A percentile compares a stretch with the other conserved stretches of the same genome.
These are phyloP conservation scores for Hoplodrina ambigua DNA, from an alignment of 2,888 invertebrate genomes.

Conservation along the genomic window DNA sequence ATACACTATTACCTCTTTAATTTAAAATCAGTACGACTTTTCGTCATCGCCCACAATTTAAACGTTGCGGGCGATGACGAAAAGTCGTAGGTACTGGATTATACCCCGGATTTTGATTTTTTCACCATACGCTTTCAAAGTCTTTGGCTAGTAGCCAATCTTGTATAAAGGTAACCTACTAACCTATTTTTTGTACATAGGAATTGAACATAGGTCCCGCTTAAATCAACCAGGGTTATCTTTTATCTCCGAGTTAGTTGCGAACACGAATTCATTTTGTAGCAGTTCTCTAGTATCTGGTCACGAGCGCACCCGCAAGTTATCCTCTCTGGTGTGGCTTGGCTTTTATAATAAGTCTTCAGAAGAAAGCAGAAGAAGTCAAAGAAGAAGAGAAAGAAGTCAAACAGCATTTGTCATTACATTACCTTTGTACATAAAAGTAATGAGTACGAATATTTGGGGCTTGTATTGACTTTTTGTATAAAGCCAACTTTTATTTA, in stretches of 20 bases:
- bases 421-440: too few relatives aligned
- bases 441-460: too few relatives aligned
- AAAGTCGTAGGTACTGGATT: too few relatives aligned
- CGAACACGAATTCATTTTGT: background rate
- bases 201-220: constrained; percentile 6
- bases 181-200: constrained; percentile 20
- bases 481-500: too few relatives aligned
- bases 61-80: too few relatives aligned
- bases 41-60: constrained; percentile 12
- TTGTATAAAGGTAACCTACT: constrained; percentile 30
- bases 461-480: too few relatives aligned
- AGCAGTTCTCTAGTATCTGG: background rate
- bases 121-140: constrained; percentile 42
- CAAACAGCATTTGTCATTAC: too few relatives aligned
- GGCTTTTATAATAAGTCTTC: too few relatives aligned
- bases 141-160: constrained; percentile 42
- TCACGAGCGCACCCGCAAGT: too few relatives aligned
- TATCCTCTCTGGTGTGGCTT: too few relatives aligned
- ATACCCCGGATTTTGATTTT: constrained; percentile 40
- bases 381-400: too few relatives aligned
- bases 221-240: background rate
- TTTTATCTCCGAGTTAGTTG: background rate
- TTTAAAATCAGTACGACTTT: constrained; percentile 10
- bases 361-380: too few relatives aligned
- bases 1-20: background rate